Evolutionary conservation across 2,888 invertebrate species (phyloP).

Genomic region (Drosophila aldrichi): DNA sequence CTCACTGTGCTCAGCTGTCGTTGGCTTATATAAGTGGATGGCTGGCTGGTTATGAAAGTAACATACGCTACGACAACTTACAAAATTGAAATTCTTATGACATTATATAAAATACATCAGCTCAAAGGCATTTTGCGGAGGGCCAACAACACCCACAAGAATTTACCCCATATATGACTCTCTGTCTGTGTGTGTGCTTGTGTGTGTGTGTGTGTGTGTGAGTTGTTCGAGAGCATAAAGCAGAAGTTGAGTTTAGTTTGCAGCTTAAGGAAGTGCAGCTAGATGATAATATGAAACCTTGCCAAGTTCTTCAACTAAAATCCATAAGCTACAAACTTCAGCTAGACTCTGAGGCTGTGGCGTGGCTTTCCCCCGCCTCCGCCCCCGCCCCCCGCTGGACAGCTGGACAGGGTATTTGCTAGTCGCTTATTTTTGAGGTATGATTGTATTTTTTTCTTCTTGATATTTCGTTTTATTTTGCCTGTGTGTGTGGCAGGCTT

Average conservation of each 20-base stretch:
- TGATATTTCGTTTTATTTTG: background rate
- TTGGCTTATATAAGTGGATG: conserved; percentile 35
- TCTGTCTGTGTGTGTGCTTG: no score
- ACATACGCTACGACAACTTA: conserved; percentile 46
- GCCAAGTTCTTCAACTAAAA: conserved; percentile 7
- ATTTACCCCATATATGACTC: background rate
- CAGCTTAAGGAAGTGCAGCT: conserved; percentile 2
- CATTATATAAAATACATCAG: conserved; percentile 51
- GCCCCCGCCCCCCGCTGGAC: background rate
- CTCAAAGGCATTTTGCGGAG: conserved; percentile 49
- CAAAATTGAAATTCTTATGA: conserved; percentile 62
- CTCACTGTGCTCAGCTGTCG: conserved; percentile 22
- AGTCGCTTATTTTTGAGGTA: conserved; percentile 8
- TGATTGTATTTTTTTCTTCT: background rate
- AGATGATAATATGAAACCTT: conserved; percentile 5
- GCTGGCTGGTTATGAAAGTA: conserved; percentile 20
- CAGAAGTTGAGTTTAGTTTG: background rate
- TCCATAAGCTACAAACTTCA: conserved; percentile 1
- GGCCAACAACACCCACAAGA: conserved; percentile 1
- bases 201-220: background rate
- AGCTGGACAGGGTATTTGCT: conserved; percentile 16
- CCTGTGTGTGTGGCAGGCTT: conserved; percentile 26
- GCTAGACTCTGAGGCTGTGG: background rate
- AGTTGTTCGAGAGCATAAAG: conserved; percentile 4
- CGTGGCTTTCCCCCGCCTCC: background rate